phyloP scores from a whole-genome alignment of 2,797 vertebrate genomes.

The Holocentrus rufus region DNA sequence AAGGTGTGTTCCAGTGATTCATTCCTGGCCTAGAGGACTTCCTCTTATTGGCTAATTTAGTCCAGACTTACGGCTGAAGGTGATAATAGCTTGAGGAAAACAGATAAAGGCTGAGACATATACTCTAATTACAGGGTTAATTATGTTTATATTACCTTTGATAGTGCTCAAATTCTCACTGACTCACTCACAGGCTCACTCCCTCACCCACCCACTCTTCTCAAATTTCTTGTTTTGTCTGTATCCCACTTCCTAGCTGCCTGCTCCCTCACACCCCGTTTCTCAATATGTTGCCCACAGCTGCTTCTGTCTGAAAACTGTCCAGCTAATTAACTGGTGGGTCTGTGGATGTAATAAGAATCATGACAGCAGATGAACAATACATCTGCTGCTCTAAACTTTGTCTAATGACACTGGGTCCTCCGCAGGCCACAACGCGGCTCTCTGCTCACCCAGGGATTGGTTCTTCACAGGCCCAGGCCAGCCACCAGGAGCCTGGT shows the following conservation, averaged over 20 bases:
- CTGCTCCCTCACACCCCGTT: slow-evolving; percentile 63
- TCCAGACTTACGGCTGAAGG: slow-evolving; percentile 69
- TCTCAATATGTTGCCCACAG: slow-evolving; percentile 80
- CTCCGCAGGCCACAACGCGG: slow-evolving; percentile 46
- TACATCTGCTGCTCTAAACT: slow-evolving; percentile 76
- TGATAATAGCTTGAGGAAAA: slow-evolving; percentile 70
- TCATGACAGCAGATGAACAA: slow-evolving; percentile 77
- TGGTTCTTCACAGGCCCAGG: slow-evolving; percentile 30
- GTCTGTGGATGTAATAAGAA: slow-evolving; percentile 73
- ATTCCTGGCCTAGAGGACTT: slow-evolving; percentile 67
- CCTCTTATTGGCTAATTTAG: slow-evolving; percentile 67
- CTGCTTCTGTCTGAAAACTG: slow-evolving; percentile 79
- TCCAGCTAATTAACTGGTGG: slow-evolving; percentile 79
- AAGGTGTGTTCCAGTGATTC: slow-evolving; percentile 62
- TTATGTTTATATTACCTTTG: slow-evolving; percentile 76
- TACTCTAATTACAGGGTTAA: slow-evolving; percentile 76
- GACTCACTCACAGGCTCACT: slow-evolving; percentile 40
- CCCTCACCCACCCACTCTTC: slow-evolving; percentile 49
- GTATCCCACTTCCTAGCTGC: slow-evolving; percentile 49
- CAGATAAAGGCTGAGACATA: slow-evolving; percentile 69
- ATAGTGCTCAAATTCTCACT: slow-evolving; percentile 64
- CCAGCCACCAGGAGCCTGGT: slow-evolving; percentile 30
- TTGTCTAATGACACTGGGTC: slow-evolving; percentile 63
- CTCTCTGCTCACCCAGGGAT: slow-evolving; percentile 45
- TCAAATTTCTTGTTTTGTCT: slow-evolving; percentile 57